These are phyloP conservation scores for Drosophila mayaguana DNA, from an alignment of 2,888 invertebrate species.

Conservation along the genomic window DNA sequence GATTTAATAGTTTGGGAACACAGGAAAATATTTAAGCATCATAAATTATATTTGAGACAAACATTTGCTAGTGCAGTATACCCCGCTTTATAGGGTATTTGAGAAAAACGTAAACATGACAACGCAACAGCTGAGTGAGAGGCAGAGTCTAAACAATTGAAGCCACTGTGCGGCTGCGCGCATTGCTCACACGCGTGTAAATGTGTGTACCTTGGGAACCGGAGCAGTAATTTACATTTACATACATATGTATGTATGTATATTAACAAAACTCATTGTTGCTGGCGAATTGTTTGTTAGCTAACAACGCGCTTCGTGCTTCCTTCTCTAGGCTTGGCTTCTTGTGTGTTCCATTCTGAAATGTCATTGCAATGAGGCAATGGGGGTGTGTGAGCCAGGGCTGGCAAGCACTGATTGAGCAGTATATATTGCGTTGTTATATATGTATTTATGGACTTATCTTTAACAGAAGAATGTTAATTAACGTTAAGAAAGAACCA, in stretches of 20 bases:
- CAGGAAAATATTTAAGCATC: not conserved
- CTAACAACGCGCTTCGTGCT: slow-evolving; percentile 12
- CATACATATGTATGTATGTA: not conserved
- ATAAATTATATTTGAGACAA: not conserved
- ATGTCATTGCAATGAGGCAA: slow-evolving; percentile 28
- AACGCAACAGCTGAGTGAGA: slow-evolving; percentile 53
- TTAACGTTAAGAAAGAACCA: not conserved
- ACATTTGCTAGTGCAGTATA: not conserved
- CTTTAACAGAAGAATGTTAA: not conserved
- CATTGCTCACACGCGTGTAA: slow-evolving; percentile 18
- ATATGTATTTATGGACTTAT: not conserved
- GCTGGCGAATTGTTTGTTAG: slow-evolving; percentile 22
- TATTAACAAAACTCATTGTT: slow-evolving; percentile 17
- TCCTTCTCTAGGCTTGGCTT: slow-evolving; percentile 8
- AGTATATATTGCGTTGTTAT: not conserved
- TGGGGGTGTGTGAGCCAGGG: slow-evolving; percentile 26
- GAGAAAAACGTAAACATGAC: slow-evolving; percentile 29
- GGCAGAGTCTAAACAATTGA: slow-evolving; percentile 29
- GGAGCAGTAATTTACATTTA: slow-evolving; percentile 39
- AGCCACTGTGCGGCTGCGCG: slow-evolving; percentile 46
- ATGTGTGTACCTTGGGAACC: slow-evolving; percentile 36
- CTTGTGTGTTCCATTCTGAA: slow-evolving; percentile 3
- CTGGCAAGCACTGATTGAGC: slow-evolving; percentile 5
- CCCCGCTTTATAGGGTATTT: slow-evolving; percentile 19
- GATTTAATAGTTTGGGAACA: not conserved